Evolutionary conservation across 2,888 invertebrate genomes (phyloP).

Genomic region (Leptopilina myrica): DNA sequence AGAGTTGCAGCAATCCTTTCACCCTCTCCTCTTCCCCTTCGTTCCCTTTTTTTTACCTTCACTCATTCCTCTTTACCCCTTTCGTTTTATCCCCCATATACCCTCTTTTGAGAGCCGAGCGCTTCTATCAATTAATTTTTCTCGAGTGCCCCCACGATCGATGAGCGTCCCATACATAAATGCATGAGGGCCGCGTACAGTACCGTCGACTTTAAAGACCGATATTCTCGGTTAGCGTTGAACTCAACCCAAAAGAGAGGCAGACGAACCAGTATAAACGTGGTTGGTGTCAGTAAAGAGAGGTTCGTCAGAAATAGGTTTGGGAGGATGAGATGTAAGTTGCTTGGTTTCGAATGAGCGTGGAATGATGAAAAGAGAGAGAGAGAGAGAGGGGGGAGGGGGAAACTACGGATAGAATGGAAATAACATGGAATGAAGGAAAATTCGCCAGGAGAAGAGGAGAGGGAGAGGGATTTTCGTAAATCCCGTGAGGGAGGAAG

Average conservation of each 20-base stretch:
- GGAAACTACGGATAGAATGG: too few relatives aligned
- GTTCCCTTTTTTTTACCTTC: background rate
- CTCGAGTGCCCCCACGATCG: conserved; percentile 59
- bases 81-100: conserved; percentile 24
- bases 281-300: conserved; percentile 36
- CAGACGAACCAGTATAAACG: conserved; percentile 37
- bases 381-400: background rate
- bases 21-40: conserved; percentile 34
- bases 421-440: conserved; percentile 1
- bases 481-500: too few relatives aligned
- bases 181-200: conserved; percentile 59
- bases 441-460: conserved; percentile 34
- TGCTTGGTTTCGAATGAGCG: conserved; percentile 23
- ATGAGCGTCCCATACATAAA: conserved; percentile 64
- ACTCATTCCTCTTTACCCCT: conserved; percentile 36
- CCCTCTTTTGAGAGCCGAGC: conserved; percentile 43
- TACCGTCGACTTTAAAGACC: conserved; percentile 62
- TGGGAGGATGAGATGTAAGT: background rate
- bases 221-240: conserved; percentile 59
- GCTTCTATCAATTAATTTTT: conserved; percentile 62
- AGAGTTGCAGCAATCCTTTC: conserved; percentile 36
- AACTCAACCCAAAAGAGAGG: conserved; percentile 46
- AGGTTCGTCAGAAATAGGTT: conserved; percentile 37
- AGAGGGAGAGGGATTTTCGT: background rate
- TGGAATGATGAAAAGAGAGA: conserved; percentile 1